phyloP scores from a whole-genome alignment of 2,888 invertebrate species.

The Arctia plantaginis region DNA sequence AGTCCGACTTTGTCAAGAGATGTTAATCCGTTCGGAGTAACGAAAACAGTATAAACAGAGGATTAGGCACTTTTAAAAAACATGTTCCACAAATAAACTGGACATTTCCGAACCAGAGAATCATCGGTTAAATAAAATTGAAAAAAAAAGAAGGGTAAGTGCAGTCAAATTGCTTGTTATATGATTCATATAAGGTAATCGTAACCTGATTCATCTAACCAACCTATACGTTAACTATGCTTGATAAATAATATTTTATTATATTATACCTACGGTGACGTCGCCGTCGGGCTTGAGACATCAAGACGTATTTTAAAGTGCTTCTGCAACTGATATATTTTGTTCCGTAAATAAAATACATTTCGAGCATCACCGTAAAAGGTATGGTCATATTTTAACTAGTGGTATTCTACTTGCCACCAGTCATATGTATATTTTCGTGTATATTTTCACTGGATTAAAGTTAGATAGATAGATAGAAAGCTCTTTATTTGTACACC shows the following conservation, averaged over 20 bases:
- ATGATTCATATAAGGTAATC: not conserved
- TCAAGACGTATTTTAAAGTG: not conserved
- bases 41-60: constrained; percentile 65
- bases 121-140: not conserved
- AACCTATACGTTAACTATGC: not conserved
- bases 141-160: not conserved
- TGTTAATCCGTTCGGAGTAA: constrained; percentile 68
- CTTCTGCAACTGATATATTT: not conserved
- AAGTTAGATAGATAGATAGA: too few species aligned
- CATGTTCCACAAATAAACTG: not conserved
- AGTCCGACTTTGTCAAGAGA: constrained; percentile 61
- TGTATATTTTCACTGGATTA: not conserved
- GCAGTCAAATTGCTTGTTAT: not conserved
- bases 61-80: not conserved
- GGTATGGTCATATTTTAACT: not conserved
- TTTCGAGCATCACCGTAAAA: not conserved
- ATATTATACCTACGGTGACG: not conserved
- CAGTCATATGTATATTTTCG: not conserved
- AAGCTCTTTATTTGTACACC: too few species aligned
- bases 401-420: not conserved
- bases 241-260: not conserved
- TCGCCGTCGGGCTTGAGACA: not conserved
- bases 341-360: not conserved
- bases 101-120: not conserved
- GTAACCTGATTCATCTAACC: not conserved